Percentiles rank a stretch among this genome's conserved stretches.
Conservation (phyloP, 2,888 invertebrate species). For the Palloptera scutellata region DNA sequence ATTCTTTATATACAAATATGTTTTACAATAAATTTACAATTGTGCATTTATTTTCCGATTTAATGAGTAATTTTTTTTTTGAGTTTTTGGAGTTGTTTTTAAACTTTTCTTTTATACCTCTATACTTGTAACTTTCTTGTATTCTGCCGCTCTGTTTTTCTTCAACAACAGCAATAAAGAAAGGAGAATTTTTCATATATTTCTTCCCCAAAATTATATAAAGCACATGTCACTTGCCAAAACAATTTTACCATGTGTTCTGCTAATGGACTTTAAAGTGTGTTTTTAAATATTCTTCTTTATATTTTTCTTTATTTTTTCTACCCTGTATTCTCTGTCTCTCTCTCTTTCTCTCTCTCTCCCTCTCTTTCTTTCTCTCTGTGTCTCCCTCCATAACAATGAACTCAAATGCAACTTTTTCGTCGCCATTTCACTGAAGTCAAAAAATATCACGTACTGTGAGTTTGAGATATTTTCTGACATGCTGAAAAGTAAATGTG, state of each 20-base stretch:
- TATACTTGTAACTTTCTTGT: not conserved
- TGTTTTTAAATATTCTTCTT: conserved; percentile 45
- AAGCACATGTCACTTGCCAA: conserved; percentile 25
- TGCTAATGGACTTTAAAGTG: conserved; percentile 57
- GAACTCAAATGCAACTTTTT: conserved; percentile 15
- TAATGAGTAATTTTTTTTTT: not conserved
- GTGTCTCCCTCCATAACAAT: conserved; percentile 15
- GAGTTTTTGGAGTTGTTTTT: too few species aligned
- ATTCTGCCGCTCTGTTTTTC: not conserved
- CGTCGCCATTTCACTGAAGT: conserved; percentile 6
- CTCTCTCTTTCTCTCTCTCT: conserved; percentile 33
- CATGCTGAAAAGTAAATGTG: too few species aligned
- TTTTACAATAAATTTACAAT: conserved; percentile 18
- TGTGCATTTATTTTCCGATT: conserved; percentile 22
- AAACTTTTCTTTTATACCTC: too few species aligned
- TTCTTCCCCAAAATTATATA: not conserved
- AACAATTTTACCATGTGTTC: conserved; percentile 17
- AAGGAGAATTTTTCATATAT: too few species aligned
- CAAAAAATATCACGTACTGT: too few species aligned
- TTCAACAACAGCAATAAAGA: too few species aligned
- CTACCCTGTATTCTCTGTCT: conserved; percentile 10
- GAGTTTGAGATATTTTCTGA: too few species aligned
- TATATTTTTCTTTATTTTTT: conserved; percentile 5
- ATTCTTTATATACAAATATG: not conserved
- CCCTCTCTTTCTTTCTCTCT: conserved; percentile 39